These are phyloP conservation scores for Drosophila aldrichi DNA, from an alignment of 2,888 invertebrate genomes.

Conservation along the genomic window DNA sequence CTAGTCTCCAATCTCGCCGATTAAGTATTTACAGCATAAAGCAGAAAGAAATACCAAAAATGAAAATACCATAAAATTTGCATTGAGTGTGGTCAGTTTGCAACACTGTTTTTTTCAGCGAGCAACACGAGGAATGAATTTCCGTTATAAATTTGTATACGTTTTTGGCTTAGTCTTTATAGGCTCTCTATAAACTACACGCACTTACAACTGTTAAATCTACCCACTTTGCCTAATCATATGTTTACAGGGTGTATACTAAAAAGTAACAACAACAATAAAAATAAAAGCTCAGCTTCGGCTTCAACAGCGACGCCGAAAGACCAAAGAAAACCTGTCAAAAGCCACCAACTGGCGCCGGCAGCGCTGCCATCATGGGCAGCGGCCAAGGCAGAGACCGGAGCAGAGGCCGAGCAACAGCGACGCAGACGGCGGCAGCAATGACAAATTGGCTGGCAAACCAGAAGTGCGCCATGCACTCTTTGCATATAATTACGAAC, in stretches of 20 bases:
- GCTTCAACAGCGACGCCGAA: slow-evolving; percentile 10
- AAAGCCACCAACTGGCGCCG: slow-evolving; percentile 38
- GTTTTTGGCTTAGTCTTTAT: background rate
- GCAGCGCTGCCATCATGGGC: slow-evolving; percentile 26
- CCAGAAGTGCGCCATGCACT: slow-evolving; percentile 75
- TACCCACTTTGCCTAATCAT: background rate
- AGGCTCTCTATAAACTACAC: background rate
- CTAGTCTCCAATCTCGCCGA: too few species aligned
- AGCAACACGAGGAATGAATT: background rate
- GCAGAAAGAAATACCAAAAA: background rate
- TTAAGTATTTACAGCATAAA: too few species aligned
- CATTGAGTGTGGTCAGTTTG: background rate
- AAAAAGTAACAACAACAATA: slow-evolving; percentile 1
- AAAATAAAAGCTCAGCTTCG: slow-evolving; percentile 37
- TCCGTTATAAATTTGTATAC: too few species aligned
- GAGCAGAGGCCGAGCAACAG: background rate
- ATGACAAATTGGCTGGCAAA: slow-evolving; percentile 73
- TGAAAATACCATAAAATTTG: background rate
- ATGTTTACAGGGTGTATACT: slow-evolving; percentile 31
- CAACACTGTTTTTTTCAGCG: background rate
- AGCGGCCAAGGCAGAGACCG: background rate
- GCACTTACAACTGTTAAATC: background rate
- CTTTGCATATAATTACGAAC: slow-evolving; percentile 62
- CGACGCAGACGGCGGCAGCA: slow-evolving; percentile 32
- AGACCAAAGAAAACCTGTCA: slow-evolving; percentile 55